Base-by-base conservation (phyloP, 2,888 invertebrate genomes). In the Colletes collaris region DNA sequence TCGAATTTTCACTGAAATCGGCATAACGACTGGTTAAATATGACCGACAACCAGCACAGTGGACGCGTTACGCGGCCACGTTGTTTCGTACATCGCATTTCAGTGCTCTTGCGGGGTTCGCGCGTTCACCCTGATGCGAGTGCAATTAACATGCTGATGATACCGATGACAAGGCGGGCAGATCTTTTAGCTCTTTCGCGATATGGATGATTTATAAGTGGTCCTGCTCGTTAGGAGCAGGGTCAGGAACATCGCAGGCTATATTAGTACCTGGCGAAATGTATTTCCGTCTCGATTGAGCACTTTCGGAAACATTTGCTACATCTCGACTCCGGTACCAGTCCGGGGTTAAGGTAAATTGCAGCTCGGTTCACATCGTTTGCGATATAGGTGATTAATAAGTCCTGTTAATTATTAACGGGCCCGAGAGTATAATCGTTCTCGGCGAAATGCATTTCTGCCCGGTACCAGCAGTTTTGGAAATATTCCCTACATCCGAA, bases 1-100 rank as follows among this genome's bases (percentile, higher is more conserved):
- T 69, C 66, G 69, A 75, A 77, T 74, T 83, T 75, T 75, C 74
- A 66, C 37, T 40, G 27, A 16, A 70, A 64, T 60, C 13, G 19
- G 37, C 16, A 60, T 66, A 58, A 52, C 46, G 19, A 27, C 49
- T 35, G 46, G 8, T 59, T 46, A 58, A 52, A 63, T 58, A 53
- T 19, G 16, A 74, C 16, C 37, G 27, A 35, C 49, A 13, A 55
- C 49, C 46, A 37, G 10, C 11, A 13, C 8, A 11, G 63, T 8
- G 46, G 16, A 50, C 35, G 19, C 46, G 55, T 55, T 66, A 55
- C 35, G 49, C 49, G 63, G 63, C 50, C n/a, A 63, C 50, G 40
- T 59, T 59, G 16, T 10, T 59, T 16, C 16, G 16, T 59, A 44
- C 59, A 35, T 59, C 40, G 59, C 40, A 40, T 44, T 59, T 40